A percentile compares a stretch with the other conserved stretches of the same genome.
These are phyloP conservation scores for Pollenia griseotomentosa DNA, from an alignment of 2,888 invertebrate species.

Conservation along the genomic window DNA sequence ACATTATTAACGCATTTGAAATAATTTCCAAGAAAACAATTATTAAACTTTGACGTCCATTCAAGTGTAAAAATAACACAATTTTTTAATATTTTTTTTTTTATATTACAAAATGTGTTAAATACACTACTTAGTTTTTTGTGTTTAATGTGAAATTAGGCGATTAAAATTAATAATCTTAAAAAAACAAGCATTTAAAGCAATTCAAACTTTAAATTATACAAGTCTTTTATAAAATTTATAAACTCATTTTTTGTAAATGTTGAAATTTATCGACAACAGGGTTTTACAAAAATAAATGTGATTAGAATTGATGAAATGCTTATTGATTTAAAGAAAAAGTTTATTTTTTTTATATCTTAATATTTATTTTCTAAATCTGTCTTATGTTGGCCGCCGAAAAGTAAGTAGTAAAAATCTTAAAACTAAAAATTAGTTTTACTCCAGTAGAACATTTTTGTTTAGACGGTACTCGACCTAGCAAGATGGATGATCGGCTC, in stretches of 20 bases:
- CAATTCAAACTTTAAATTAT: conserved; percentile 9
- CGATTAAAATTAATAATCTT: conserved; percentile 20
- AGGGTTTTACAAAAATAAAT: background rate
- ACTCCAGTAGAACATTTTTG: no score
- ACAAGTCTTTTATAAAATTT: conserved; percentile 28
- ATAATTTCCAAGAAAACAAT: conserved; percentile 10
- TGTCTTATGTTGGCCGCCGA: no score
- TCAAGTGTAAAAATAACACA: conserved; percentile 41
- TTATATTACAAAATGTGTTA: conserved; percentile 43
- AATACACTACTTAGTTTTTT: conserved; percentile 1
- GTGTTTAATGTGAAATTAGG: conserved; percentile 7
- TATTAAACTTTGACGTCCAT: conserved; percentile 15
- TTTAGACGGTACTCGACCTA: no score
- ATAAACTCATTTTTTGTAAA: background rate
- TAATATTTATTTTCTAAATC: no score
- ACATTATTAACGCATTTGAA: background rate
- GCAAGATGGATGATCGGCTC: no score
- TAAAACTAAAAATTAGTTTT: no score
- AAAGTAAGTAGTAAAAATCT: no score
- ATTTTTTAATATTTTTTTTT: background rate
- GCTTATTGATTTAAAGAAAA: no score
- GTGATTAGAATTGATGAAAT: background rate
- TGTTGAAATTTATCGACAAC: background rate
- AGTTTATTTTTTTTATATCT: no score
- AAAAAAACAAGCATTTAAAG: background rate